Conservation (phyloP, 2,888 invertebrate genomes). For the Syritta pipiens region DNA sequence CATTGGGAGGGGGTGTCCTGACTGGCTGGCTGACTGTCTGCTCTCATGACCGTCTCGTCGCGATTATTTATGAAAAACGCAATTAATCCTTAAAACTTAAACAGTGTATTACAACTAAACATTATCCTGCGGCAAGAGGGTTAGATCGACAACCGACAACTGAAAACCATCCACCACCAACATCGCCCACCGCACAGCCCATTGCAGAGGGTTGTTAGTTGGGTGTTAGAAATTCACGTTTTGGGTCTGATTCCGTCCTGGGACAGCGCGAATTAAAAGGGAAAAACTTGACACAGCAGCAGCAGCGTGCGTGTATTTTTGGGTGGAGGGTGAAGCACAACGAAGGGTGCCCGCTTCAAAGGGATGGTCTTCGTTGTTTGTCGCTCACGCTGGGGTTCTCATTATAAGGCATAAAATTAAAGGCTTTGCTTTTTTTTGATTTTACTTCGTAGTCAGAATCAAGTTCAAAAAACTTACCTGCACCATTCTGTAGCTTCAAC, state of each 20-base stretch:
- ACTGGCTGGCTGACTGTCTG: no score
- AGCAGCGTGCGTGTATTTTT: constrained; percentile 15
- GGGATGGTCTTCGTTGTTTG: constrained; percentile 36
- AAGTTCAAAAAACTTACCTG: constrained; percentile 53
- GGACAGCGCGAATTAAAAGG: constrained; percentile 62
- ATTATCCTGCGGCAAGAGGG: constrained; percentile 29
- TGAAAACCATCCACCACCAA: no score
- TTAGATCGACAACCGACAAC: constrained; percentile 21
- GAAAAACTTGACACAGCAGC: constrained; percentile 37
- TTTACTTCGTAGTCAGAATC: no score
- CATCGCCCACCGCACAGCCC: constrained; percentile 15
- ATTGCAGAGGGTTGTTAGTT: not conserved
- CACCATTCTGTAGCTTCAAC: constrained; percentile 49
- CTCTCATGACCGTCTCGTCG: no score
- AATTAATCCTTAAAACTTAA: constrained; percentile 63
- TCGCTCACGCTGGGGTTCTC: constrained; percentile 30
- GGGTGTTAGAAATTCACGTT: constrained; percentile 21
- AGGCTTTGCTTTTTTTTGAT: not conserved
- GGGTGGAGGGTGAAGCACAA: constrained; percentile 54
- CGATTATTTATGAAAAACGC: constrained; percentile 59
- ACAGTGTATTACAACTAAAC: constrained; percentile 59
- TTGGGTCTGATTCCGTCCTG: constrained; percentile 65
- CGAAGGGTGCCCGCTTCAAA: constrained; percentile 41
- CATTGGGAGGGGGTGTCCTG: no score
- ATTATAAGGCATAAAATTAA: no score